phyloP scores from a whole-genome alignment of 2,888 invertebrate species.

The Idaea dimidiata region DNA sequence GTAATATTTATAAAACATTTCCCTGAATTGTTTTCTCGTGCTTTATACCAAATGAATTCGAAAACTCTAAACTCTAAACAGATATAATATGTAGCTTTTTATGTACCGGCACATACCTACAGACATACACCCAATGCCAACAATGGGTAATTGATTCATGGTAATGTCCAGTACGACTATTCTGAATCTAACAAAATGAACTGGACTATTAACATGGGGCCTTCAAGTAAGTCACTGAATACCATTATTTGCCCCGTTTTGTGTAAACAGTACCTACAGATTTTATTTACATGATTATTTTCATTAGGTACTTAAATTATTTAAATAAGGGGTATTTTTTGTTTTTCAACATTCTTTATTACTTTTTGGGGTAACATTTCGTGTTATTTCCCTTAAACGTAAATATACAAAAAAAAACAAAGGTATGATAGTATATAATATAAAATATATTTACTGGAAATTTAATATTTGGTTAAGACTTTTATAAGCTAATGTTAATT shows the following conservation, averaged over 20 bases:
- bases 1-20: not conserved
- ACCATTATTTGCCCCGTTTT: not conserved
- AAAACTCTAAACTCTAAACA: too few species aligned
- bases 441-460: slow-evolving; percentile 17
- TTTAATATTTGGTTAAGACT: slow-evolving; percentile 16
- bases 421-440: slow-evolving; percentile 6
- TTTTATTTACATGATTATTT: too few species aligned
- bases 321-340: too few species aligned
- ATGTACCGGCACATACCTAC: too few species aligned
- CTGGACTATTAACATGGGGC: not conserved
- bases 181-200: not conserved
- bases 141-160: not conserved
- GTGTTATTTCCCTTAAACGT: too few species aligned
- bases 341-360: too few species aligned
- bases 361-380: too few species aligned
- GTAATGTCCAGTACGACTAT: not conserved
- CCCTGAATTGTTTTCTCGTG: too few species aligned
- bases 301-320: too few species aligned
- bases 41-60: too few species aligned
- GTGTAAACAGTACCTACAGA: too few species aligned
- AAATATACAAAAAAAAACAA: not conserved
- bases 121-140: not conserved
- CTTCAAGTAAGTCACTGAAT: not conserved
- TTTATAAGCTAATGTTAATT: slow-evolving; percentile 18
- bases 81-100: too few species aligned